Evolutionary conservation across 1,140 invertebrate species (phyloP), one percentile per base, ranked within the genome.

Genomic region (Aradophagus sp.): DNA sequence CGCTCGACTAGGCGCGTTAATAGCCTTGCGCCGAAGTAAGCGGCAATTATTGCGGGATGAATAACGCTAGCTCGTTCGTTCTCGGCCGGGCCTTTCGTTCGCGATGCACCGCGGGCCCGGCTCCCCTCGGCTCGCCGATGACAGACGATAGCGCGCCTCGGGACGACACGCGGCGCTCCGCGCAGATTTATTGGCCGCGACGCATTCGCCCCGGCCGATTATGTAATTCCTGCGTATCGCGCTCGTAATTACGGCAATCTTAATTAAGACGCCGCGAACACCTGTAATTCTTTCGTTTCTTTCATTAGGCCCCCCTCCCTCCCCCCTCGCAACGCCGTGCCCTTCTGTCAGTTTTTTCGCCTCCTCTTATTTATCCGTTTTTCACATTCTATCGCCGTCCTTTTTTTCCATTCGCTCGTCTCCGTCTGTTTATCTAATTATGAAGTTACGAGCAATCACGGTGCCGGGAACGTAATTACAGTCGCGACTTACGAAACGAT

Each of bases 251-350:
- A 72, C 69, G 10, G 44, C 69, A 72, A 72, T 72, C 55, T 71
- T 71, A 71, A 71, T 72, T 72, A 72, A 72, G 69, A 72, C 69
- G 56, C 69, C 55, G 39, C 31, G 62, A 62, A 72, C 69, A 66
- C 62, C 61, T 56, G 69, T 72, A 66, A 72, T 72, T 72, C 69
- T 72, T 72, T 59, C 55, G 66, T 72, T 72, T 72, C 69, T 72
- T 72, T 72, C 69, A 66, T 72, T 72, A 66, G 61, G 39, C 58
- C 56, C 16, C 20, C 20, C 12, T 12, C 31, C 31, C 27, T 5
- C 12, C 17, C 17, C 27, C 7, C 29, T 17, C 1, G 19, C 13
- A 23, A 20, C 45, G 27, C 44, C 70, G 31, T 42, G 14, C 20
- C 35, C 42, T 35, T 47, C 13, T 56, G 50, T 1, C 23, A 8